phyloP scores from a whole-genome alignment of 1,140 invertebrate genomes.

The Ylistrum balloti region DNA sequence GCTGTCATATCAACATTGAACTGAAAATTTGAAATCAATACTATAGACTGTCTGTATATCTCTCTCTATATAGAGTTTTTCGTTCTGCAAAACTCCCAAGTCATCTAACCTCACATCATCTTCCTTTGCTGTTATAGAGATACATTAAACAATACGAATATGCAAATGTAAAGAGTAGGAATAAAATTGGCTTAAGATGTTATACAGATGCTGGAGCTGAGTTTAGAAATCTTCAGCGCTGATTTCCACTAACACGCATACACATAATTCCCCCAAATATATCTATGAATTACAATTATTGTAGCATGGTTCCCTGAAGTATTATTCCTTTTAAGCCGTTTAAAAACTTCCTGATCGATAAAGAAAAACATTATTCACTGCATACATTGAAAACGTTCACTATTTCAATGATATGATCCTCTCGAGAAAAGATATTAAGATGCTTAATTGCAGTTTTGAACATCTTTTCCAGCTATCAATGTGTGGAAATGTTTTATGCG shows the following conservation, averaged over 20 bases:
- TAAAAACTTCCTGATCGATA: constrained; percentile 7
- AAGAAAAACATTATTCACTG: neutral
- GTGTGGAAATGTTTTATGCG: neutral
- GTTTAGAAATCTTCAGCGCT: neutral
- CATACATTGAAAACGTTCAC: neutral
- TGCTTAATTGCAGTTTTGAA: neutral
- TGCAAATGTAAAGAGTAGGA: neutral
- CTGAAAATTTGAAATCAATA: no score
- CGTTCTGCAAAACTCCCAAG: no score
- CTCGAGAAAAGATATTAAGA: neutral
- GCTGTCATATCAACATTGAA: no score
- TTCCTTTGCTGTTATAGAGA: neutral
- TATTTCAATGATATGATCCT: constrained; percentile 2
- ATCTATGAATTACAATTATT: constrained; percentile 36
- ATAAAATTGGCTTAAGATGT: no score
- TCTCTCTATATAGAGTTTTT: no score
- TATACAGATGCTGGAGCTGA: no score
- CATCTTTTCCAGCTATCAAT: neutral
- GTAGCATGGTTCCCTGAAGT: neutral
- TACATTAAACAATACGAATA: neutral
- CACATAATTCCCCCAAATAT: neutral
- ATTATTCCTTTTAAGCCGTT: constrained; percentile 36
- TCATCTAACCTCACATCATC: no score
- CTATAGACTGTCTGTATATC: no score
- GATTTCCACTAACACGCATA: neutral